Evolutionary conservation across 1,140 invertebrate genomes (phyloP).

Genomic region (Pseudoatta argentina): DNA sequence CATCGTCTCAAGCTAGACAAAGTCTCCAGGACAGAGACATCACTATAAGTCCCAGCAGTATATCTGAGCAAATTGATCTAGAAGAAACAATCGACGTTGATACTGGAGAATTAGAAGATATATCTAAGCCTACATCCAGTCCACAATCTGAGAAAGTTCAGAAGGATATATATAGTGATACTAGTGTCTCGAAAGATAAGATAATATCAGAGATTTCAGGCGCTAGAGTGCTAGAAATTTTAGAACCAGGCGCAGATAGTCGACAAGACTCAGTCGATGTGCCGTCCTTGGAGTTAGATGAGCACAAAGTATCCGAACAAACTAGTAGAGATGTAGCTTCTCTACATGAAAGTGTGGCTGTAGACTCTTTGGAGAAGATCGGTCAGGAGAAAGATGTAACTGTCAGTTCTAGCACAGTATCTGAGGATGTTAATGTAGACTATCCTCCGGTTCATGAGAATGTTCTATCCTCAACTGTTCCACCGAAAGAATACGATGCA

Average conservation of each 20-base stretch:
- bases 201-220: conserved; percentile 78
- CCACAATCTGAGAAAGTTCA: conserved; percentile 70
- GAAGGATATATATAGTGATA: conserved; percentile 21
- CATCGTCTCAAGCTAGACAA: conserved; percentile 72
- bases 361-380: conserved; percentile 79
- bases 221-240: conserved; percentile 82
- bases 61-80: conserved; percentile 82
- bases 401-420: conserved; percentile 78
- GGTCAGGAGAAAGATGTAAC: conserved; percentile 78
- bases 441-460: conserved; percentile 77
- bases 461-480: background rate
- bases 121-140: conserved; percentile 67
- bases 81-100: conserved; percentile 76
- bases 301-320: conserved; percentile 75
- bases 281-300: conserved; percentile 82
- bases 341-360: conserved; percentile 80
- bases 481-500: conserved; percentile 7
- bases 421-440: conserved; percentile 79
- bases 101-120: conserved; percentile 70
- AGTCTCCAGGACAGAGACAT: conserved; percentile 79
- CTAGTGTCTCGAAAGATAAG: conserved; percentile 71
- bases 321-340: conserved; percentile 70
- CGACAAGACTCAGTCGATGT: conserved; percentile 82
- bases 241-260: conserved; percentile 78
- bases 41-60: conserved; percentile 82